These are phyloP conservation scores for Coptotermes formosanus DNA, from an alignment of 1,140 invertebrate species.

Conservation along the genomic window DNA sequence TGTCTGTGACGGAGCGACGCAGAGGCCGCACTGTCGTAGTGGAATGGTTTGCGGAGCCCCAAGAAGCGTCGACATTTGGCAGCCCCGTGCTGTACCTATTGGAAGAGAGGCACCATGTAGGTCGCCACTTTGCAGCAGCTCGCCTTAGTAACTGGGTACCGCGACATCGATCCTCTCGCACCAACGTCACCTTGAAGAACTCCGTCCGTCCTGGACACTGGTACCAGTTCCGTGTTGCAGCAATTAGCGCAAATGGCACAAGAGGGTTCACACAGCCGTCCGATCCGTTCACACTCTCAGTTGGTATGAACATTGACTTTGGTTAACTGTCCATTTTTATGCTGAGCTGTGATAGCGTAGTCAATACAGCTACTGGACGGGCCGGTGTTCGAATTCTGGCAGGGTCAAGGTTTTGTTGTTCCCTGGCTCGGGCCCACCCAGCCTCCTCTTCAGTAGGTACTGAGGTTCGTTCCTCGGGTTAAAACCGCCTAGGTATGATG, in stretches of 20 bases:
- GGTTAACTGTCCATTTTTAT: not conserved
- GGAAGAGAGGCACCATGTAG: conserved; percentile 58
- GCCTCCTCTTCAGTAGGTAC: no score
- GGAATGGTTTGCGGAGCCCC: conserved; percentile 5
- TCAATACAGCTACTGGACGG: no score
- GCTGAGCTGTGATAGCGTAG: not conserved
- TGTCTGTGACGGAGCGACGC: conserved; percentile 43
- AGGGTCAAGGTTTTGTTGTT: no score
- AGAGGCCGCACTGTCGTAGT: conserved; percentile 40
- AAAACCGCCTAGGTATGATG: no score
- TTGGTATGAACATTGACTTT: conserved; percentile 31
- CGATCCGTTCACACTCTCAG: conserved; percentile 60
- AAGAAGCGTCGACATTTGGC: not conserved
- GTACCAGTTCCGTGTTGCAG: conserved; percentile 75
- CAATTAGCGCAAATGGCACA: conserved; percentile 67
- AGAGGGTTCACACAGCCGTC: conserved; percentile 66
- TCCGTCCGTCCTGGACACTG: conserved; percentile 66
- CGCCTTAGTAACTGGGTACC: conserved; percentile 55
- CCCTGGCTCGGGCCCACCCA: no score
- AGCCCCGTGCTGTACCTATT: conserved; percentile 48
- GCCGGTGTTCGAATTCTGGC: no score
- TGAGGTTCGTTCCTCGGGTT: no score
- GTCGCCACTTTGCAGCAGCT: conserved; percentile 50
- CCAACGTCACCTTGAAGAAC: conserved; percentile 53
- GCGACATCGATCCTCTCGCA: conserved; percentile 48